Base-by-base conservation (phyloP, 2,888 invertebrate genomes). In the Apodemia zela region DNA sequence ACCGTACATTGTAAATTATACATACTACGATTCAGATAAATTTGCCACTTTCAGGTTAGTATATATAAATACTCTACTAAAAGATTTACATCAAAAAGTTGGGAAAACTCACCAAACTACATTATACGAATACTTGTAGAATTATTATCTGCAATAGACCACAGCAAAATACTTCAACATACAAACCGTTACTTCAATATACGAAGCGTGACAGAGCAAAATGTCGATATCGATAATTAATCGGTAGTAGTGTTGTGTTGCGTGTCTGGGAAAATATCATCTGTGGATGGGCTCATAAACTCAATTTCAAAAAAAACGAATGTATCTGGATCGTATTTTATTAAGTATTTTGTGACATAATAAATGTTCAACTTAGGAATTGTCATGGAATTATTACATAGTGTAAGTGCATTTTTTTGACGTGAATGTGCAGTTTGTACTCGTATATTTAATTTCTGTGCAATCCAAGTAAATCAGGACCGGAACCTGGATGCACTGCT, bases 381-480 rank as follows among this genome's bases (percentile, higher is more conserved):
- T 54, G 51, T 54, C 21, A 25, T 54, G 51, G 21, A 54, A 54
- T 54, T 25, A 54, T 13, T 54, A 54, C 11, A 54, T 54, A 25
- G 11, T 54, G 25, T 51, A 51, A 5, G 2, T 54, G 8, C 1
- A 6, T 18, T 25, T 18, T 54, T 54, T n/a, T n/a, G 15, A 25
- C 25, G 13, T 18, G 8, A 49, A 3, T 18, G 6, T 54, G 4
- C 18, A 21, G 7, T 33, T 6, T 7, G 7, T 33, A 33, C n/a
- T n/a, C n/a, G n/a, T n/a, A n/a, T 33, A 33, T 33, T 33, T 0
- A 33, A 33, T 33, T 7, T 33, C 33, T 7, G 1, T 7, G 0
- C 33, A 33, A 33, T 33, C 33, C 33, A 7, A 7, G 7, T 33
- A 8, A 33, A n/a, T n/a, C n/a, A n/a, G n/a, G n/a, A n/a, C n/a